Evolutionary conservation across 2,797 vertebrate species (phyloP), one percentile per base, ranked within the genome.

Genomic region (Margarornis squamiger): DNA sequence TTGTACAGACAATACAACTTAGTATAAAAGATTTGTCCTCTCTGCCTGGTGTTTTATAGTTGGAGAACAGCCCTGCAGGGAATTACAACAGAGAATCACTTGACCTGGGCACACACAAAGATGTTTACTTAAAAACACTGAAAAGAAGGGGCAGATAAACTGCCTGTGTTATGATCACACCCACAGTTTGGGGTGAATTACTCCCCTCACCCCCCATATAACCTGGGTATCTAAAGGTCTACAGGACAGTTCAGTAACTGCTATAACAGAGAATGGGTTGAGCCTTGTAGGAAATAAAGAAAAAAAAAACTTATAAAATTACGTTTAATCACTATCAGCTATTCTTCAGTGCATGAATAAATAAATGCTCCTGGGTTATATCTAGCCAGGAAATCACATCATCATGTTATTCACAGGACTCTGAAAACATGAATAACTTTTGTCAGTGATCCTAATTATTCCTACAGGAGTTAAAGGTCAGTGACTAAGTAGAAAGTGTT

Each of bases 391-490:
- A 97, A 96, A 90, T 82, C 72, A 90, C 24, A 92, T 87, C 91
- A 96, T 51, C 59, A 46, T 87, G 54, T 93, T 97, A 92, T 81
- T 95, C 92, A 88, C 54, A 95, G 55, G 76, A 77, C 55, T 90
- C 67, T 66, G 61, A 90, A 95, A 86, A 91, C 15, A n/a, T 61
- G 29, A 80, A 67, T 84, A 73, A 91, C 55, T 91, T 83, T 95
- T 22, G 11, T 77, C 63, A 90, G 38, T 43, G 76, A 90, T 92
- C 58, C 83, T 93, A 94, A 94, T 97, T 97, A 95, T 91, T 95
- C 89, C 78, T 87, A 20, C 15, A 81, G 72, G 87, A 94, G 80
- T 3, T 36, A 80, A 65, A 96, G 90, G 80, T 91, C 77, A 80
- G 61, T 90, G 81, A 49, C 66, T 92, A 90, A 93, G 59, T 68